A percentile compares a stretch with the other conserved stretches of the same genome.
These are phyloP conservation scores for Caretta caretta DNA, from an alignment of 2,113 vertebrate genomes.

Conservation along the genomic window DNA sequence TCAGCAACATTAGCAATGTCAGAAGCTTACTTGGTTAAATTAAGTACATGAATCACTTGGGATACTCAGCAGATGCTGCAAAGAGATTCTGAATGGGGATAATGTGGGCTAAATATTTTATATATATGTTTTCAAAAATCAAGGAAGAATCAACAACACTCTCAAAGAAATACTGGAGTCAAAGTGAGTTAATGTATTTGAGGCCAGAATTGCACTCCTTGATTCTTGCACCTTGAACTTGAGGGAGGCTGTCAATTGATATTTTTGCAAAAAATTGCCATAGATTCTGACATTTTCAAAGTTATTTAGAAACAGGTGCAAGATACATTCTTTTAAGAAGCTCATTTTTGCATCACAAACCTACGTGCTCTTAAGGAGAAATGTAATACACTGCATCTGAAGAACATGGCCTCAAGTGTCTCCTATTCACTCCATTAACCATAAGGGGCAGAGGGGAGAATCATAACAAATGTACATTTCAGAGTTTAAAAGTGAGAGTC, in stretches of 20 bases:
- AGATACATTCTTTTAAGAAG: not conserved
- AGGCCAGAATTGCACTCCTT: not conserved
- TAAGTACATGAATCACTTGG: not conserved
- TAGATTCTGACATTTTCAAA: not conserved
- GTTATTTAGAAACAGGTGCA: not conserved
- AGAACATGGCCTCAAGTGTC: not conserved
- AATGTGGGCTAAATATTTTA: not conserved
- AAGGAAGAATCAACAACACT: not conserved
- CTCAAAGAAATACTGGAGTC: not conserved
- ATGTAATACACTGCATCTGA: not conserved
- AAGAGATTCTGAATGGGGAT: not conserved
- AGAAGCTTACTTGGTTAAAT: not conserved
- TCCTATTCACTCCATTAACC: not conserved
- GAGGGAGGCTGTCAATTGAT: fast-evolving
- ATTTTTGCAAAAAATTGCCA: not conserved
- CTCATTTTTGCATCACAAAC: not conserved
- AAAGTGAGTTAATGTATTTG: not conserved
- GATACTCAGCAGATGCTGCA: not conserved
- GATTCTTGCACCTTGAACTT: not conserved
- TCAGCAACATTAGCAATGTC: not conserved
- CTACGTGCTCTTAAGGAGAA: not conserved
- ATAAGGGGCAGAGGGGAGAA: not conserved
- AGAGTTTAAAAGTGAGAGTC: not conserved
- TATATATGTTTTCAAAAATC: not conserved
- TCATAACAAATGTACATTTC: not conserved